Percentiles rank a stretch among this genome's conserved stretches.
phyloP scores from a whole-genome alignment of 2,888 invertebrate species.

The Chloroclystis v-ata region DNA sequence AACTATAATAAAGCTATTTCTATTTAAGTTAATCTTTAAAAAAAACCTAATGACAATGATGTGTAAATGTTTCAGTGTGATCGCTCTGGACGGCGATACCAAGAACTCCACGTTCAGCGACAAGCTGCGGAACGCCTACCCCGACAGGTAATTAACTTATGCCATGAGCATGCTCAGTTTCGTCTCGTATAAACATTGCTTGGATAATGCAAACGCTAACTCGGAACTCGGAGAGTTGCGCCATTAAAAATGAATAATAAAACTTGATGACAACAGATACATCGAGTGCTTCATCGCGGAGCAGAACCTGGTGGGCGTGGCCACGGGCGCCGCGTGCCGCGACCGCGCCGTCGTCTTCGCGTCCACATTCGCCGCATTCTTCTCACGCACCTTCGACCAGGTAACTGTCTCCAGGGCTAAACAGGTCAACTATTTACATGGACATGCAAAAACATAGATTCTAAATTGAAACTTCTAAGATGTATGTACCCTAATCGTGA shows the following conservation, averaged over 20 bases:
- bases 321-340: slow-evolving; percentile 95
- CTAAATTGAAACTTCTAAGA: neutral
- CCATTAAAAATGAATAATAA: no score
- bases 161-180: no score
- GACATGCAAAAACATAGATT: neutral
- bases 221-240: no score
- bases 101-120: slow-evolving; percentile 99
- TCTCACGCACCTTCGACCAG: slow-evolving; percentile 97
- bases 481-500: neutral
- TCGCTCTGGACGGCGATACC: slow-evolving; percentile 98
- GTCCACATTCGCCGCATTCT: slow-evolving; percentile 98
- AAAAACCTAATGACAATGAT: no score
- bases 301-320: slow-evolving; percentile 97
- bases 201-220: no score
- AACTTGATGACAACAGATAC: no score
- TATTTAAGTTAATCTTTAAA: no score
- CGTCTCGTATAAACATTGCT: no score
- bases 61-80: slow-evolving; percentile 80
- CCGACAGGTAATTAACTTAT: slow-evolving; percentile 63
- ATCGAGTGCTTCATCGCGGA: slow-evolving; percentile 99
- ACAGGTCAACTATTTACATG: no score
- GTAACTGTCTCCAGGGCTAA: no score
- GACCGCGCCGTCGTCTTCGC: slow-evolving; percentile 95
- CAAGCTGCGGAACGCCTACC: slow-evolving; percentile 87
- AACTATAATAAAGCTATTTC: no score